Base-by-base conservation (phyloP, 2,888 invertebrate genomes). In the Electrophaes corylata region DNA sequence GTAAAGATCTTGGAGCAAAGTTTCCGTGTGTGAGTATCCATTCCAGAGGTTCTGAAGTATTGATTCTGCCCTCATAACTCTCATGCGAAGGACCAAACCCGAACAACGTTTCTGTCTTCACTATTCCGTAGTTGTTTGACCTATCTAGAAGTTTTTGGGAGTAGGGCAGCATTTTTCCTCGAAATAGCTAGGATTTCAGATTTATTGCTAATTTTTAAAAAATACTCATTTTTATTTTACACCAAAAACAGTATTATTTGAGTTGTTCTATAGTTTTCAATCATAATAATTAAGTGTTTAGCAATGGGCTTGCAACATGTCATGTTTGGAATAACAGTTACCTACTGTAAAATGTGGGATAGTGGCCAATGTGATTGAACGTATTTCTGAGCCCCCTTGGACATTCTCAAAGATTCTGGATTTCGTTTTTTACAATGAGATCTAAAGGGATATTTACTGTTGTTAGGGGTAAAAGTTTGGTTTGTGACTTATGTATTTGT, bases 71-170 rank as follows among this genome's bases (percentile, higher is more conserved):
- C 26, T 75, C 70, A 57, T 78, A 80, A 20, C 68, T 72, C 19
- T 75, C 69, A 49, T 72, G 75, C 0, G 65, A 56, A 0, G 80
- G 79, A 2, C 72, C 71, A 52, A 85, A 86, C 0, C 83, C 82
- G 53, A 89, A 81, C 0, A 86, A 60, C 0, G 85, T 79, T 58
- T 88, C 87, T 0, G 86, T 87, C 53, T 88, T 88, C 16, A 87
- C 80, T 54, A 86, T 83, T 0, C 86, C 83, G 61, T 84, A 86
- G 57, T 88, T 83, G 64, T 75, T 86, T 0, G 78, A 56, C 37
- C 79, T 84, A 54, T 86, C 83, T 16, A 85, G 59, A 26, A 88
- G 49, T 0, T 81, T 83, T 6, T 79, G 76, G 0, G 86, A 78
- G 40, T 86, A 86, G 0, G 86, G 84, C 10, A 87, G 61, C 86